Evolutionary conservation across 2,113 vertebrate species (phyloP), one percentile per base, ranked within the genome.

Genomic region (Bostrychus sinensis): DNA sequence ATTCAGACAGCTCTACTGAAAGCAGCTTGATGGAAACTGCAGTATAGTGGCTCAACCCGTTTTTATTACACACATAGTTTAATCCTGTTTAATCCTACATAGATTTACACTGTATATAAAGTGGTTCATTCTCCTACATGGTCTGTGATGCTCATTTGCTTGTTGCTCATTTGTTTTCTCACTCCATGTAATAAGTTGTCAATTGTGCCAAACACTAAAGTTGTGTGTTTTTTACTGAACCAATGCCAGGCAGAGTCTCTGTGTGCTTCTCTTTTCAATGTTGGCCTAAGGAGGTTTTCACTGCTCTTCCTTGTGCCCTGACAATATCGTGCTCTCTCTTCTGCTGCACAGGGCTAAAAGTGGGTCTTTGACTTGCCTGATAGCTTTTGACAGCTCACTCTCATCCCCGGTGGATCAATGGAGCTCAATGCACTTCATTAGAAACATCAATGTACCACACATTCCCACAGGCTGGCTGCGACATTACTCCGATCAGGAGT

Each of bases 371-470:
- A 87, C 83, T 83, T 38, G 70, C 72, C 78, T 89, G 88, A 88
- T 86, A 78, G 85, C 77, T 87, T 84, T 74, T 88, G 88, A 89
- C 90, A 88, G 87, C 86, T 86, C 86, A 79, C 81, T 82, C 84
- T 86, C 84, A 83, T 88, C 81, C 81, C 80, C 11, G 26, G 56
- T 70, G 66, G 81, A 90, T 92, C 89, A 88, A 91, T 91, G 78
- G 62, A 80, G 80, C 84, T 87, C 84, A 77, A 75, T 28, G 48
- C 84, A 85, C 83, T 89, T 89, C 86, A 86, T 86, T 83, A 85
- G 83, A 90, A 83, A 87, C 83, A 85, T 89, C 86, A 86, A 87
- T 88, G 82, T 66, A 75, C 71, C 55, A 63, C 82, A 70, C 71
- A 81, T 85, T 83, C 87, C 86, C 80, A 77, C 66, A 83, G 84